Percentiles rank a stretch among this genome's conserved stretches.
These are phyloP conservation scores for Neogale vison DNA, from an alignment of 2,113 vertebrate genomes.

Conservation along the genomic window DNA sequence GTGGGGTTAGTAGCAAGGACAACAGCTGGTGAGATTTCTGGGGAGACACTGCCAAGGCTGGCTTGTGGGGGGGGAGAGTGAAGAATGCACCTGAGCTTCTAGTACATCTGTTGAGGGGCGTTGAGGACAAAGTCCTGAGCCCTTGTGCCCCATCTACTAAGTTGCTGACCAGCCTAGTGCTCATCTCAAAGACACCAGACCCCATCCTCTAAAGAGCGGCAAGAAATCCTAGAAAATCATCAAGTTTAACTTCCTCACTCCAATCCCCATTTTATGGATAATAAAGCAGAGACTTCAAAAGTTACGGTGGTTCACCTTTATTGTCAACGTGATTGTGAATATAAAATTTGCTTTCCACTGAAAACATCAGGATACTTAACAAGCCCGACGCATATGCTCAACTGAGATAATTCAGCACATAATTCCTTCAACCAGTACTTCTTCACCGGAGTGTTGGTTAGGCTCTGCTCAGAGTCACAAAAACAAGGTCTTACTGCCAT, in stretches of 20 bases:
- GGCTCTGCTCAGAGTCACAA: background rate
- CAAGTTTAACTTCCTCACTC: background rate
- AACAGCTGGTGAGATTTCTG: background rate
- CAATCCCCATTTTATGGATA: background rate
- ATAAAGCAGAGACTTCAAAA: background rate
- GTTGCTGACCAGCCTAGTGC: background rate
- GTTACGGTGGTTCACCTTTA: background rate
- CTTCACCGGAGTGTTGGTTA: background rate
- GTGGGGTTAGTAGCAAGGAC: background rate
- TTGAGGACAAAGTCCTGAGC: background rate
- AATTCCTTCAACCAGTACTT: slow-evolving; percentile 32
- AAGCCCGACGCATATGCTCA: background rate
- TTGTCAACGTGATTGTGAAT: slow-evolving; percentile 16
- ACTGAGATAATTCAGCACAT: background rate
- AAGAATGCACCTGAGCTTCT: background rate
- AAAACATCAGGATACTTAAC: background rate
- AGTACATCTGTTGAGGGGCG: background rate
- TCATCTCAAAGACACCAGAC: background rate
- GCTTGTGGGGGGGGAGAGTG: background rate
- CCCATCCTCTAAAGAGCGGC: background rate
- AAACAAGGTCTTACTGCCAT: background rate
- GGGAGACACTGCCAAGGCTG: background rate
- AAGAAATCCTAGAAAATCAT: background rate
- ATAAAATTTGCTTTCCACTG: background rate
- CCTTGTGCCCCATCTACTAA: background rate